phyloP scores from a whole-genome alignment of 2,797 vertebrate species.

The Gorsachius magnificus region DNA sequence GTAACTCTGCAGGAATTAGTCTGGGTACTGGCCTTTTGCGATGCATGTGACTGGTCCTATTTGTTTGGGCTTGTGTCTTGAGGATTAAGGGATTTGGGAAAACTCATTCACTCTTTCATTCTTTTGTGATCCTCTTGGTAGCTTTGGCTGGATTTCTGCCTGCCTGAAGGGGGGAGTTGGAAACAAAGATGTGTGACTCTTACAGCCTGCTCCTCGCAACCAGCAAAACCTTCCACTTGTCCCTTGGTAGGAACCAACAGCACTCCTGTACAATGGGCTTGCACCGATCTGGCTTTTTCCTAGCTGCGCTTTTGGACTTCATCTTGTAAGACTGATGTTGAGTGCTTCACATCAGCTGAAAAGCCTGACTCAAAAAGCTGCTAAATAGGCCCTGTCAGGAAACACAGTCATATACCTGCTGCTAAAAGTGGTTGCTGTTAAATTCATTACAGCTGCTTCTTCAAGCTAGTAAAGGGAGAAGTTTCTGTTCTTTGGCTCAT shows the following conservation, averaged over 20 bases:
- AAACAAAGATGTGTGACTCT: background rate
- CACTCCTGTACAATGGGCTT: background rate
- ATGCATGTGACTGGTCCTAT: background rate
- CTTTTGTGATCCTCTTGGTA: background rate
- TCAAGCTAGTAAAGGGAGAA: background rate
- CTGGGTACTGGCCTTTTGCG: background rate
- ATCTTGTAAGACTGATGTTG: background rate
- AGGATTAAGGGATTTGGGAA: conserved; percentile 38
- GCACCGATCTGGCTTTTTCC: background rate
- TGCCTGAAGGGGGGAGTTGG: background rate
- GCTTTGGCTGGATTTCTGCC: conserved; percentile 1
- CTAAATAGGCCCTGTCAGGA: background rate
- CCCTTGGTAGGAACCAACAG: background rate
- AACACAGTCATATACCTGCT: background rate
- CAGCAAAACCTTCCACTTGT: background rate
- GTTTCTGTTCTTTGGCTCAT: background rate
- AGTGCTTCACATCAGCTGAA: background rate
- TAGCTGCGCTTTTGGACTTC: background rate
- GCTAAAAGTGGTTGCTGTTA: background rate
- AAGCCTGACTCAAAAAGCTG: background rate
- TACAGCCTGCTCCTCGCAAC: background rate
- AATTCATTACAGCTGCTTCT: background rate
- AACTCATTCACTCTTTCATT: background rate
- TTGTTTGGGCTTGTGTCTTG: conserved; percentile 8
- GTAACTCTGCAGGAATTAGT: background rate